These are phyloP conservation scores for Plestiodon gilberti DNA, from an alignment of 2,113 vertebrate species.

Conservation along the genomic window DNA sequence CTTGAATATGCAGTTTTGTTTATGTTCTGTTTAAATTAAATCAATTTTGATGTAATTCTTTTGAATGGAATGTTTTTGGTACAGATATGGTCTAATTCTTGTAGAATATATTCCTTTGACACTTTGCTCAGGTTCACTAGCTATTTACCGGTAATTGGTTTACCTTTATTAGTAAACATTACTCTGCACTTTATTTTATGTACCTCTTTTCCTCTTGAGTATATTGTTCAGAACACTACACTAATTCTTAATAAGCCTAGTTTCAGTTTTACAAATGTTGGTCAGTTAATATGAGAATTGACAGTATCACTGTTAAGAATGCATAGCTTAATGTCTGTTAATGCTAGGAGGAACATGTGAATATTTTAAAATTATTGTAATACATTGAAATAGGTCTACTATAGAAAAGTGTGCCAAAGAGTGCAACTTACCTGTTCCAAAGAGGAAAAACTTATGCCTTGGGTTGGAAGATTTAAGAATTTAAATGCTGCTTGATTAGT, in stretches of 20 bases:
- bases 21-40: slow-evolving; percentile 72
- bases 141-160: background rate
- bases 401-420: slow-evolving; percentile 13
- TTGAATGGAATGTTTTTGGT: slow-evolving; percentile 71
- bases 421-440: background rate
- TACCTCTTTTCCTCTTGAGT: background rate
- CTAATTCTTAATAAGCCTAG: background rate
- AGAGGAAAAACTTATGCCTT: background rate
- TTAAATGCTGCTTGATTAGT: slow-evolving; percentile 5
- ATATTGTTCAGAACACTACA: background rate
- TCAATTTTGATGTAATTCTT: slow-evolving; percentile 64
- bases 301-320: background rate
- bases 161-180: background rate
- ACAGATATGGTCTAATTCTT: slow-evolving; percentile 53
- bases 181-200: background rate
- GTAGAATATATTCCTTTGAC: slow-evolving; percentile 49
- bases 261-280: background rate
- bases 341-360: background rate
- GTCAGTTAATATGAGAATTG: background rate
- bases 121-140: background rate
- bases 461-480: background rate
- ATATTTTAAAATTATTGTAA: slow-evolving; percentile 6
- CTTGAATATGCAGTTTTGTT: slow-evolving; percentile 85
- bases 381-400: background rate
- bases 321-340: background rate